phyloP scores from a whole-genome alignment of 2,888 invertebrate species.

The Sabellastarte sp. region DNA sequence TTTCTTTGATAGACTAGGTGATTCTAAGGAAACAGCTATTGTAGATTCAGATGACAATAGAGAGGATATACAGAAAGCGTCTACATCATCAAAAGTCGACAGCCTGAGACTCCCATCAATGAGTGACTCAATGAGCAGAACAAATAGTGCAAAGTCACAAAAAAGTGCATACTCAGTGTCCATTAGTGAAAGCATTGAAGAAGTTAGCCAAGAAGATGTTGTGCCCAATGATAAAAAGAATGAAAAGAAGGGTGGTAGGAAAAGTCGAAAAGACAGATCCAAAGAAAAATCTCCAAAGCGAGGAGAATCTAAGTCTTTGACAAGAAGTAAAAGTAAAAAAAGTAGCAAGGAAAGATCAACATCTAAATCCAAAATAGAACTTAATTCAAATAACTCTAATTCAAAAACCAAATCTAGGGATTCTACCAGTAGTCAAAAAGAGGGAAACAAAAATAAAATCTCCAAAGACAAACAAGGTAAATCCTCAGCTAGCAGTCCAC shows the following conservation, averaged over 20 bases:
- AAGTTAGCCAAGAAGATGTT: not conserved
- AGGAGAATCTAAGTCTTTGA: not conserved
- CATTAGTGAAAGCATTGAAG: not conserved
- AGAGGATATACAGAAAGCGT: not conserved
- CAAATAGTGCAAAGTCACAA: not conserved
- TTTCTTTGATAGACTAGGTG: not conserved
- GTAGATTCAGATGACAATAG: not conserved
- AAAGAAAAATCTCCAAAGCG: not conserved
- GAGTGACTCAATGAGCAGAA: not conserved
- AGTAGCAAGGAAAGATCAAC: constrained; percentile 1
- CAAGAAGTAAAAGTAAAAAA: not conserved
- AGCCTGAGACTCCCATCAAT: not conserved
- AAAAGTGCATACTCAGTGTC: not conserved
- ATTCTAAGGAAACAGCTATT: not conserved
- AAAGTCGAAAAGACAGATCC: not conserved
- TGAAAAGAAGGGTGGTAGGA: constrained; percentile 4
- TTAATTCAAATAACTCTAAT: too few relatives aligned
- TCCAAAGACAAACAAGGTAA: not conserved
- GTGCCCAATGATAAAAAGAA: too few relatives aligned
- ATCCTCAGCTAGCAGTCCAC: not conserved
- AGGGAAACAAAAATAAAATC: not conserved
- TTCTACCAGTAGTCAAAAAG: not conserved
- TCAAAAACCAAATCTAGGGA: too few relatives aligned
- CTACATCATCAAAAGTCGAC: too few relatives aligned
- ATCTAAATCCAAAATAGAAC: not conserved